These are phyloP conservation scores for Byasa hedistus DNA, from an alignment of 2,888 invertebrate species.

Conservation along the genomic window DNA sequence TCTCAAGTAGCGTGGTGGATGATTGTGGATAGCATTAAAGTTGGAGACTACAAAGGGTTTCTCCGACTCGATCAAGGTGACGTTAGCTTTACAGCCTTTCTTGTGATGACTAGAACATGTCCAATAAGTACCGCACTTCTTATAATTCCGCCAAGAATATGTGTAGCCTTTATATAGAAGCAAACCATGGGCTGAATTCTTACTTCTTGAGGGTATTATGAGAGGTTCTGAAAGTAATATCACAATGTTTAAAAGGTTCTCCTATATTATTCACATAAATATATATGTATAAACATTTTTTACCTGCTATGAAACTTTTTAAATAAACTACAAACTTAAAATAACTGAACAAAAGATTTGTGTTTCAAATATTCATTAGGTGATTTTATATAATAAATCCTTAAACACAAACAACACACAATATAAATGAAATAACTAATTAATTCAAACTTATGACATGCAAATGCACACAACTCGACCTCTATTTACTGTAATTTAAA, in stretches of 20 bases:
- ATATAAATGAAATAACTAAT: no score
- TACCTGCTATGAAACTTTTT: no score
- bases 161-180: constrained; percentile 55
- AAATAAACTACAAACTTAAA: no score
- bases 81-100: constrained; percentile 59
- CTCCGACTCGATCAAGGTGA: constrained; percentile 48
- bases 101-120: constrained; percentile 66
- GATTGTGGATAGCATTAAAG: constrained; percentile 47
- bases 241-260: neutral
- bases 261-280: neutral
- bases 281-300: no score
- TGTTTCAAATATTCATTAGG: no score
- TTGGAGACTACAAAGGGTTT: constrained; percentile 46
- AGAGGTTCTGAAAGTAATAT: constrained; percentile 51
- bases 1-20: constrained; percentile 46
- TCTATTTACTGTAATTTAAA: no score
- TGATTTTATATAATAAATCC: no score
- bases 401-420: no score
- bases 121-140: constrained; percentile 57
- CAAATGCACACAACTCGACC: no score
- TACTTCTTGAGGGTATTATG: constrained; percentile 51
- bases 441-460: no score
- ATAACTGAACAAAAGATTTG: no score
- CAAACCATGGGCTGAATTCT: constrained; percentile 48
- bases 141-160: constrained; percentile 55